A percentile compares a stretch with the other conserved stretches of the same genome.
Evolutionary conservation across 2,888 invertebrate species (phyloP).

Genomic region (Cheilosia urbana): DNA sequence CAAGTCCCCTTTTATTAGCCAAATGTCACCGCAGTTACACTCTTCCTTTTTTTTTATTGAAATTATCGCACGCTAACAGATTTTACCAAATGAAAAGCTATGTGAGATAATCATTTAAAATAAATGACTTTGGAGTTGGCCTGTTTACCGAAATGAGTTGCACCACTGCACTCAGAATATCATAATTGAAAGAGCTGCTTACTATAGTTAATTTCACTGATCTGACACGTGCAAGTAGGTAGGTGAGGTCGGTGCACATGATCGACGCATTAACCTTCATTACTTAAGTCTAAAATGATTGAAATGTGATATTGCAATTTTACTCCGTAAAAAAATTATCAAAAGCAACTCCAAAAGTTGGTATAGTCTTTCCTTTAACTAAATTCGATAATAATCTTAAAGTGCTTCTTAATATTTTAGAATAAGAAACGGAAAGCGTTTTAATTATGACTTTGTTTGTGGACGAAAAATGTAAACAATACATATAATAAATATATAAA

Average conservation of each 20-base stretch:
- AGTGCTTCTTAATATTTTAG: slow-evolving; percentile 68
- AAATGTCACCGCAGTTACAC: background rate
- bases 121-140: no score
- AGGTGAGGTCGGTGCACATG: no score
- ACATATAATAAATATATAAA: slow-evolving; percentile 18
- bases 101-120: no score
- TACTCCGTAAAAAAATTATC: background rate
- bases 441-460: slow-evolving; percentile 32
- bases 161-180: no score
- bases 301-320: slow-evolving; percentile 53
- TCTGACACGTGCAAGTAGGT: background rate
- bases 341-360: slow-evolving; percentile 6
- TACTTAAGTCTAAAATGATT: slow-evolving; percentile 12
- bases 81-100: no score
- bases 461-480: slow-evolving; percentile 38
- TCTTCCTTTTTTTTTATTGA: background rate
- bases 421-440: slow-evolving; percentile 27
- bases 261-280: no score
- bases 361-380: slow-evolving; percentile 46
- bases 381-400: slow-evolving; percentile 44
- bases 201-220: no score
- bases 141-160: no score
- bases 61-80: background rate
- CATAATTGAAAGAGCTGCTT: no score
- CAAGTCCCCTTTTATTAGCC: background rate